Base-by-base conservation (phyloP, 2,797 vertebrate species). In the Trachurus trachurus region DNA sequence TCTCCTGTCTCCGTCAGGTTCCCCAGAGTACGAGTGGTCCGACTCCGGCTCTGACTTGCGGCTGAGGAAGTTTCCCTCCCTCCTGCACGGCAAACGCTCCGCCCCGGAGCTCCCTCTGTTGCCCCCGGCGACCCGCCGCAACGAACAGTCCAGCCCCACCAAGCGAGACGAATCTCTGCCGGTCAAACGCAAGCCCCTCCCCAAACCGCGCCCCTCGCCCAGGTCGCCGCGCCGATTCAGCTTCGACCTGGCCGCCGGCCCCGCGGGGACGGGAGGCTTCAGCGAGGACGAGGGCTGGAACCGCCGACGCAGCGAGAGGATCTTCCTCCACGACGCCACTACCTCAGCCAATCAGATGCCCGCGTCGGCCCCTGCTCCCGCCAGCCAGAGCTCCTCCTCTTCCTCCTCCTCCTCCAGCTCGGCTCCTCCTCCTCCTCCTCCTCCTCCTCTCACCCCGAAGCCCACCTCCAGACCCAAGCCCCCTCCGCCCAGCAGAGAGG, bases 221-320 rank as follows among this genome's bases (percentile, higher is more conserved):
- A 75, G 85, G 49, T 96, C 96, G 0, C 94, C 96, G 0, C 94
- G 95, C 31, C 95, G 96, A 15, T 79, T 97, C 13, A 97, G 95
- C 93, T 96, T 97, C 0, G 98, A 99, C 88, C 95, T 96, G 0
- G 91, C 95, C 9, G 74, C 94, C 0, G 93, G 96, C 69, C 64
- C 83, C 1, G 87, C 26, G 26, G 26, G 87, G 47, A 60, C 87
- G 0, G 87, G 87, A 0, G 91, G 89, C 62, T 96, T 95, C 90
- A 99, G 97, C 0, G 98, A 99, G 0, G 98, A 99, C 0, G 98
- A 99, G 69, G 95, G 96, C 54, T 99, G 98, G 98, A 96, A 95
- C 1, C 94, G 98, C 0, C 93, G 98, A 0, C 95, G 98, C 84
- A 99, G 98, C 0, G 98, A 99, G 79, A 95, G 98, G n/a, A 99